Conservation (phyloP, 2,888 invertebrate species). For the Escarpia spicata region DNA sequence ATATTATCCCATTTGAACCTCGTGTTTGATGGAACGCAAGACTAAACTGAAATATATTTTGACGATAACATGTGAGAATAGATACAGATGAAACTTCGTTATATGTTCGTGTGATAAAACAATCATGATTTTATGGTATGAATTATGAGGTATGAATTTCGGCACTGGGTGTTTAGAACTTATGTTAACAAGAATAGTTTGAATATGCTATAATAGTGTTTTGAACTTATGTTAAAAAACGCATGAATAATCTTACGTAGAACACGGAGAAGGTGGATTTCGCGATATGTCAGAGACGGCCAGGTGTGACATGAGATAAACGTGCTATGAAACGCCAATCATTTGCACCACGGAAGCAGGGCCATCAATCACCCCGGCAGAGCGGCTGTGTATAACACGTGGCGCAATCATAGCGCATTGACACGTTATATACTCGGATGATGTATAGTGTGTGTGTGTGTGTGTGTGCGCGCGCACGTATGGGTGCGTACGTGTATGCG, state of each 20-base stretch:
- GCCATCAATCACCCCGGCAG: background rate
- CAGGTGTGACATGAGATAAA: background rate
- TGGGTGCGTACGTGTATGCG: background rate
- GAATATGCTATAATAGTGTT: no score
- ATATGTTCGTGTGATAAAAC: no score
- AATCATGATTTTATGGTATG: no score
- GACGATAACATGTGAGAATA: no score
- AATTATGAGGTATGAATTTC: no score
- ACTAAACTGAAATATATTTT: no score
- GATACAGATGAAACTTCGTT: no score
- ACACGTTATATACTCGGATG: background rate
- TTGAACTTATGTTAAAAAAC: background rate
- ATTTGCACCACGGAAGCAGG: background rate
- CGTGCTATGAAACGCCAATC: background rate
- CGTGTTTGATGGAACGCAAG: no score
- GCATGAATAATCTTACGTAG: background rate
- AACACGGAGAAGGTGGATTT: background rate
- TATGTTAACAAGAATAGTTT: background rate
- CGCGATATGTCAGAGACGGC: background rate
- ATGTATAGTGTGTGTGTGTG: background rate
- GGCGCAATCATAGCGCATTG: constrained; percentile 10
- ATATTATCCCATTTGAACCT: no score
- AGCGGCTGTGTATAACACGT: background rate
- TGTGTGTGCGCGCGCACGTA: background rate
- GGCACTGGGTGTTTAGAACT: no score